These are phyloP conservation scores for Clunio marinus DNA, from an alignment of 2,888 invertebrate genomes.

Conservation along the genomic window DNA sequence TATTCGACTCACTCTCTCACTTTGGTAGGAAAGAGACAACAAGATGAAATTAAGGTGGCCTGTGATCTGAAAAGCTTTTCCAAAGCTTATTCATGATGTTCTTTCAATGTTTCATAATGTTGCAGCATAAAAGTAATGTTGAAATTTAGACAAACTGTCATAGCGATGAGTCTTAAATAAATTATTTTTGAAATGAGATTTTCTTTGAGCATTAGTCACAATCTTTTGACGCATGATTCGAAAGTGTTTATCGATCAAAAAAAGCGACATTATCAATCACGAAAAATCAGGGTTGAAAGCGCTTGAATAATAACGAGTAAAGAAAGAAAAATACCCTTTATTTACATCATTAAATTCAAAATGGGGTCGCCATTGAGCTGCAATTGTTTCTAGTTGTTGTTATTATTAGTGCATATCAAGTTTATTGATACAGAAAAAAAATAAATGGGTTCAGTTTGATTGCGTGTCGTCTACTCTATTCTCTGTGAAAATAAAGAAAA, in stretches of 20 bases:
- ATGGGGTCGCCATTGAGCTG: conserved; percentile 25
- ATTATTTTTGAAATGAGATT: too few species aligned
- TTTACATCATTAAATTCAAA: conserved; percentile 37
- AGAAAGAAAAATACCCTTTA: conserved; percentile 29
- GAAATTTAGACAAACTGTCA: too few species aligned
- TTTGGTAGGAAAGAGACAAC: background rate
- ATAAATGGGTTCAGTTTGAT: conserved; percentile 35
- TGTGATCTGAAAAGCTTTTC: background rate
- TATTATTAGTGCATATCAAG: conserved; percentile 36
- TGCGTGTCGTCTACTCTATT: conserved; percentile 34
- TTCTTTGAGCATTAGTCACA: background rate
- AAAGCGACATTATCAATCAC: conserved; percentile 6
- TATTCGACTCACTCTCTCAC: background rate
- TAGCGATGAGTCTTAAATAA: too few species aligned
- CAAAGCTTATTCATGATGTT: too few species aligned
- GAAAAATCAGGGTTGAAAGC: background rate
- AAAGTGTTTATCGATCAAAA: background rate
- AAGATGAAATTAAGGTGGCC: background rate
- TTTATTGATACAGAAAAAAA: conserved; percentile 36
- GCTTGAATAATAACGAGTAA: conserved; percentile 5
- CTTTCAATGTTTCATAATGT: too few species aligned
- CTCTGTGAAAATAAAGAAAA: background rate
- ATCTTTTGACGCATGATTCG: background rate
- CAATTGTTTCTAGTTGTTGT: conserved; percentile 5
- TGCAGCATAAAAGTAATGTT: too few species aligned